A percentile compares a stretch with the other conserved stretches of the same genome.
phyloP scores from a whole-genome alignment of 2,888 invertebrate genomes.

The Rhingia campestris region DNA sequence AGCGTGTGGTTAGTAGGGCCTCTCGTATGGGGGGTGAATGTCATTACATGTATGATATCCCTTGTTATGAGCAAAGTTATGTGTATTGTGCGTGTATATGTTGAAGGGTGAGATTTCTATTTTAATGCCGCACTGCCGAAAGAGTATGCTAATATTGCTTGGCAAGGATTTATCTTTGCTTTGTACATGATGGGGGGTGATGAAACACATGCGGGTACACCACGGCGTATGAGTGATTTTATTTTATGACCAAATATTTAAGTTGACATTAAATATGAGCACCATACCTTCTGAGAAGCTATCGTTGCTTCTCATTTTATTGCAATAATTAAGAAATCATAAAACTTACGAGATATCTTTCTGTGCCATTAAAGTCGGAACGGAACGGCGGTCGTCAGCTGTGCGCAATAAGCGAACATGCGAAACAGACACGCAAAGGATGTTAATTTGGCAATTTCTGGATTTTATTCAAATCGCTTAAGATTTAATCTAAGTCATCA shows the following conservation, averaged over 20 bases:
- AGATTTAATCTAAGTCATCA: neutral
- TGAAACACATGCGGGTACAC: slow-evolving; percentile 9
- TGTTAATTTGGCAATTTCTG: slow-evolving; percentile 51
- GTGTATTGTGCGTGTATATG: slow-evolving; percentile 32
- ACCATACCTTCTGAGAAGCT: neutral
- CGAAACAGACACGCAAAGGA: slow-evolving; percentile 32
- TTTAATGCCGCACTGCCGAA: slow-evolving; percentile 37
- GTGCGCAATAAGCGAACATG: slow-evolving; percentile 34
- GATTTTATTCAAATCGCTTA: slow-evolving; percentile 37
- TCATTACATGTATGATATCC: slow-evolving; percentile 68
- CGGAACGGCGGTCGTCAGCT: slow-evolving; percentile 17
- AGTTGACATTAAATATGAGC: slow-evolving; percentile 59
- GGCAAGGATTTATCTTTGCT: slow-evolving; percentile 54
- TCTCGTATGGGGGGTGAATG: slow-evolving; percentile 24
- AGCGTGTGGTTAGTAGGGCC: slow-evolving; percentile 37
- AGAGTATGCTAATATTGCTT: slow-evolving; percentile 67
- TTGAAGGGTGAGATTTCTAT: slow-evolving; percentile 12
- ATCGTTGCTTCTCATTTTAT: slow-evolving; percentile 49
- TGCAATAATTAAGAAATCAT: slow-evolving; percentile 68
- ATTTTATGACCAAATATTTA: slow-evolving; percentile 39
- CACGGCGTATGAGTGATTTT: slow-evolving; percentile 56
- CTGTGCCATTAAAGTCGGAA: slow-evolving; percentile 18
- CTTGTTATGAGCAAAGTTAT: slow-evolving; percentile 50
- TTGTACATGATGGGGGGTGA: slow-evolving; percentile 4
- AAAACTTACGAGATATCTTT: slow-evolving; percentile 55